These are phyloP conservation scores for Adrianichthys oophorus DNA, from an alignment of 2,797 vertebrate species.

Conservation along the genomic window DNA sequence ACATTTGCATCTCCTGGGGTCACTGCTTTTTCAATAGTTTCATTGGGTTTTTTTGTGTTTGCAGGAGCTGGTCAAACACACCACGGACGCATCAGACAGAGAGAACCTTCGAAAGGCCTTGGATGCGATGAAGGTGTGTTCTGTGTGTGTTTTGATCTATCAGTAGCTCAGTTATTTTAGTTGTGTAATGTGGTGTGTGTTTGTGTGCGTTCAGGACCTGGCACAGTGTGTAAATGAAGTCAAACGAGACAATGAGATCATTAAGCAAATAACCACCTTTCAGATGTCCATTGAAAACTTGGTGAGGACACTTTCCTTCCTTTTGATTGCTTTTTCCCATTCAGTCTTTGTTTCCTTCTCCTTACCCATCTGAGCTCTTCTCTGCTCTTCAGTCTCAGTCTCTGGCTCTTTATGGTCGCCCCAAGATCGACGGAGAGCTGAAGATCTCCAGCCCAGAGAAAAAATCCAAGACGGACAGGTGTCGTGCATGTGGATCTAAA, in stretches of 20 bases:
- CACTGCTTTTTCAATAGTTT: background rate
- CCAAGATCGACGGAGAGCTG: conserved; percentile 92
- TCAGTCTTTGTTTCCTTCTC: background rate
- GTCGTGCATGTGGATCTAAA: conserved; percentile 7
- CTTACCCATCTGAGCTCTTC: background rate
- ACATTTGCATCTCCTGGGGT: too few species aligned
- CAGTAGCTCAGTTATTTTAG: background rate
- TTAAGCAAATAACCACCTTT: conserved; percentile 90
- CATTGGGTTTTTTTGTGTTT: conserved; percentile 8
- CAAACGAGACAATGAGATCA: conserved; percentile 91
- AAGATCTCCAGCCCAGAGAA: conserved; percentile 85
- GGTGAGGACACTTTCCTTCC: conserved; percentile 68
- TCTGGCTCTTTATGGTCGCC: conserved; percentile 87
- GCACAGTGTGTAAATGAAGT: conserved; percentile 93
- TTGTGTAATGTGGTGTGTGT: background rate
- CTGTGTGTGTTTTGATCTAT: background rate
- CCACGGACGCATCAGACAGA: conserved; percentile 78
- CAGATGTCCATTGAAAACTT: conserved; percentile 92
- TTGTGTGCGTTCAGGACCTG: conserved; percentile 79
- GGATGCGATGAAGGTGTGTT: conserved; percentile 87
- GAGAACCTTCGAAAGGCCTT: conserved; percentile 84
- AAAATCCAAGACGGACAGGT: conserved; percentile 90
- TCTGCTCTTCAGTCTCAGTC: conserved; percentile 78
- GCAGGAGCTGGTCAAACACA: conserved; percentile 90
- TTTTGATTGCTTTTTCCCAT: background rate